A percentile compares a stretch with the other conserved stretches of the same genome.
These are phyloP conservation scores for Psococerastis gibbosa DNA, from an alignment of 2,888 invertebrate species.

Conservation along the genomic window DNA sequence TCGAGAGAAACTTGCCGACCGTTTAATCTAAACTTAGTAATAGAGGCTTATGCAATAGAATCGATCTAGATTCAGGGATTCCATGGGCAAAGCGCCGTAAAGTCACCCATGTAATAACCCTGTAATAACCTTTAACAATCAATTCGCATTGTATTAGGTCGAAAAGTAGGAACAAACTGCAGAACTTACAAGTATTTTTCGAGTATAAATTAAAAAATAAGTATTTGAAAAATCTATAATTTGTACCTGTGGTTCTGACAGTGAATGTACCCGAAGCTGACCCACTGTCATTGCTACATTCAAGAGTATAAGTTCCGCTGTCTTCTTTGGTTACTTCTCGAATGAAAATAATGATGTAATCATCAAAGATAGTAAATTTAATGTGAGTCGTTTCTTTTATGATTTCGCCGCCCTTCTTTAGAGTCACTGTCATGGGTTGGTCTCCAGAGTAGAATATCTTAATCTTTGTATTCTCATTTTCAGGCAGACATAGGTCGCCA, in stretches of 20 bases:
- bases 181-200: no score
- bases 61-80: no score
- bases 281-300: constrained; percentile 82
- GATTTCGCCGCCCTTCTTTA: constrained; percentile 65
- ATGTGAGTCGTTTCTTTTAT: constrained; percentile 58
- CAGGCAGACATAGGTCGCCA: constrained; percentile 71
- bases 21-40: no score
- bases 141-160: no score
- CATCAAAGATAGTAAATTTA: constrained; percentile 87
- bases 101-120: no score
- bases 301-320: constrained; percentile 72
- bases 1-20: neutral
- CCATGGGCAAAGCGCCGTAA: no score
- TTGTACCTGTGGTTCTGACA: constrained; percentile 59
- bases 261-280: constrained; percentile 64
- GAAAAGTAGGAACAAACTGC: no score
- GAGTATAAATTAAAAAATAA: no score
- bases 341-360: constrained; percentile 88
- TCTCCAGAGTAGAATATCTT: constrained; percentile 94
- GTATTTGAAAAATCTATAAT: neutral
- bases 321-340: constrained; percentile 81
- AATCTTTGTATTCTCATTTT: constrained; percentile 92
- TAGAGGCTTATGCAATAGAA: no score
- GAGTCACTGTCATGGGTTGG: constrained; percentile 76
- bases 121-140: no score